Base-by-base conservation (phyloP, 2,113 vertebrate genomes). In the Spheniscus mendiculus region DNA sequence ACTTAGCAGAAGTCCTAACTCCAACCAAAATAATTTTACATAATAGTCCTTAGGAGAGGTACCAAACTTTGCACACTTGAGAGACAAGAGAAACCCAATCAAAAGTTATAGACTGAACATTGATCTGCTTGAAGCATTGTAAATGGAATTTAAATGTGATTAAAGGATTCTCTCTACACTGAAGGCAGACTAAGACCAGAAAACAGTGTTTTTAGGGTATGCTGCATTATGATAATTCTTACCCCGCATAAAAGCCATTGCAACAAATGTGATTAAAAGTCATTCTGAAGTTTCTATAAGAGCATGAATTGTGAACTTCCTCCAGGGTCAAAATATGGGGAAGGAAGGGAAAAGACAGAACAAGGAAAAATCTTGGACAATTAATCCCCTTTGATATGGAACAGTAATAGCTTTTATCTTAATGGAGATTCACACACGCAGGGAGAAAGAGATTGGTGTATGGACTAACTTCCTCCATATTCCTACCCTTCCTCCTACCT, bases 191-290 rank as follows among this genome's bases (percentile, higher is more conserved):
- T n/a, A 83, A 59, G 27, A 66, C 23, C 8, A 50, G 26, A 85
- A 65, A 11, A 55, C 5, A 36, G 8, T 11, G 29, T 6, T 27
- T 49, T 55, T 47, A 81, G 16, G 2, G 0, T 77, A 53, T 0
- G 0, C 2, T 73, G 36, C 21, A 15, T 38, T 32, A 63, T 17
- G 18, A 12, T 53, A 84, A 82, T 27, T 67, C 32, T 71, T 56
- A 58, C 11, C 36, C 10, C 6, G 2, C 21, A 82, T n/a, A 83
- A 86, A 80, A 65, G 3, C 3, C 15, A 30, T 36, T 83, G 25
- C 29, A 79, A 55, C 15, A 78, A 62, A 49, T 56, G 21, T 6
- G 15, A 49, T 49, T 78, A 55, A n/a, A 96, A 71, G 5, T 53
- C 2, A 53, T 61, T 58, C 42, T 49, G 20, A 92, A 71, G 21